Conservation (phyloP, 2,888 invertebrate species). For the Dynastes grantii region DNA sequence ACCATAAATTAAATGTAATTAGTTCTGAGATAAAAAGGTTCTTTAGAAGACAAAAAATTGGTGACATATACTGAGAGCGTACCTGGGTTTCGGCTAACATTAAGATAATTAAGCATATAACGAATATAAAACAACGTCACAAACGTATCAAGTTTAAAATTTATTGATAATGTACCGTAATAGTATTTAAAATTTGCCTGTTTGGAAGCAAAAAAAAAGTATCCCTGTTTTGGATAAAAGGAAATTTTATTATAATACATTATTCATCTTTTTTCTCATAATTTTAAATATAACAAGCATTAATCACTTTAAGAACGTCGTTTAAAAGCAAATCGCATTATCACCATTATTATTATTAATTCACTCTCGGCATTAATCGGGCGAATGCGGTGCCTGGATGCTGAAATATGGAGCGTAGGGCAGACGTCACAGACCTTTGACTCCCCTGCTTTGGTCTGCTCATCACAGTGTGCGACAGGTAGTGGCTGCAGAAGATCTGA, state of each 20-base stretch:
- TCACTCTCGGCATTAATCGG: slow-evolving; percentile 53
- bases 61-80: too few species aligned
- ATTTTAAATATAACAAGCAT: slow-evolving; percentile 43
- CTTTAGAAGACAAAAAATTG: too few species aligned
- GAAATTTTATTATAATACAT: slow-evolving; percentile 47
- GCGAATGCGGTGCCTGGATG: slow-evolving; percentile 79
- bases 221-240: slow-evolving; percentile 18
- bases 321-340: slow-evolving; percentile 2
- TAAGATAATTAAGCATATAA: too few species aligned
- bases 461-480: slow-evolving; percentile 85
- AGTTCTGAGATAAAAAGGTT: too few species aligned
- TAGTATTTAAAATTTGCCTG: too few species aligned
- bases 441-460: slow-evolving; percentile 87
- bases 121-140: too few species aligned
- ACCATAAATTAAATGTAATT: too few species aligned
- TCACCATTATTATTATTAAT: neutral
- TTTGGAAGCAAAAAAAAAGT: neutral
- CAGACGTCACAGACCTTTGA: slow-evolving; percentile 97
- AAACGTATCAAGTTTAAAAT: too few species aligned
- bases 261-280: neutral
- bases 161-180: too few species aligned
- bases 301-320: slow-evolving; percentile 35
- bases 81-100: too few species aligned
- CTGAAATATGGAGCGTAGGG: slow-evolving; percentile 97
- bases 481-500: slow-evolving; percentile 92